Conservation (phyloP, 2,113 vertebrate genomes). For the Sceloporus undulatus region DNA sequence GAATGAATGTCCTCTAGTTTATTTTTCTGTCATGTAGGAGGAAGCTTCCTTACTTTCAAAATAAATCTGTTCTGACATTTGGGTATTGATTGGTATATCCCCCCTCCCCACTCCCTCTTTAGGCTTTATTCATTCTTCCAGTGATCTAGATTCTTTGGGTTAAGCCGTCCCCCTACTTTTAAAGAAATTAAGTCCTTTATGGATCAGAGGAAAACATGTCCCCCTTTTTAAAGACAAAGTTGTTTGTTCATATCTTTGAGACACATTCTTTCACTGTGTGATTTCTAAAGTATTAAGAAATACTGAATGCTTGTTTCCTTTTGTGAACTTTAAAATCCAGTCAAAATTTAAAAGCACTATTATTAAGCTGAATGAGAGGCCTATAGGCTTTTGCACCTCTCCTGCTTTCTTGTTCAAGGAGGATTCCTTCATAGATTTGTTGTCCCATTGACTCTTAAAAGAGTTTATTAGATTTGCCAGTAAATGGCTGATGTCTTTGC, state of each 20-base stretch:
- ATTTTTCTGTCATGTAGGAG: constrained; percentile 43
- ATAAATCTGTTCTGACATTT: constrained; percentile 14
- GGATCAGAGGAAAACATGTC: neutral
- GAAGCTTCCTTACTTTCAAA: constrained; percentile 34
- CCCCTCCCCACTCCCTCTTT: neutral
- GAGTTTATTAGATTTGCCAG: constrained; percentile 38
- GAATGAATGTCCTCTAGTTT: constrained; percentile 51
- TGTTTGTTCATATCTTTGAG: neutral
- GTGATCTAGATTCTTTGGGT: neutral
- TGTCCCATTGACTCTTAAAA: constrained; percentile 27
- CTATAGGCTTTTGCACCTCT: constrained; percentile 7
- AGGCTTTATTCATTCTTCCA: constrained; percentile 7
- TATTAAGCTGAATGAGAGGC: neutral
- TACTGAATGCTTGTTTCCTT: neutral
- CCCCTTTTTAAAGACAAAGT: constrained; percentile 28
- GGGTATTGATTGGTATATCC: neutral
- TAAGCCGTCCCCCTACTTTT: neutral
- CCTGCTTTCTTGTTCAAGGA: constrained; percentile 24
- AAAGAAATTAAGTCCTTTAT: neutral
- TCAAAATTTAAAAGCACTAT: neutral
- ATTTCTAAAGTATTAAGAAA: neutral
- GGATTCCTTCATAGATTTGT: neutral
- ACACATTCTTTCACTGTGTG: neutral
- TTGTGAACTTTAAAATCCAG: accelerated
- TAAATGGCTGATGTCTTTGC: constrained; percentile 35